Conservation (phyloP, 2,888 invertebrate genomes). For the Muscina levida region DNA sequence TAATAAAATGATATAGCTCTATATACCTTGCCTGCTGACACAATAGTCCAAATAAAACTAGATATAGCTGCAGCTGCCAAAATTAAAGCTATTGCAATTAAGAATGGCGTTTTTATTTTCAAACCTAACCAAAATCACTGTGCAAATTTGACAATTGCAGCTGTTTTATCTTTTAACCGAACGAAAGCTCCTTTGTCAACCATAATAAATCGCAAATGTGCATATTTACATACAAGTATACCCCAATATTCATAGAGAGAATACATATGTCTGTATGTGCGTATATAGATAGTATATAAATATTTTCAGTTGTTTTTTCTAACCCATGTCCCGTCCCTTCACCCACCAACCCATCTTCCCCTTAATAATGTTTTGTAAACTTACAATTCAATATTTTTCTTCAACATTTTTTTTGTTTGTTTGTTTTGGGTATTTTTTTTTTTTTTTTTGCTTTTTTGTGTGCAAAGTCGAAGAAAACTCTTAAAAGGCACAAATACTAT, state of each 20-base stretch:
- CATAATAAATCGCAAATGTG: slow-evolving; percentile 46
- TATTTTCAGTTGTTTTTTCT: no score
- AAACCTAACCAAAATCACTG: no score
- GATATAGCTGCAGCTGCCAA: no score
- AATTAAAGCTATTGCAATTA: no score
- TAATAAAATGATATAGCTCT: no score
- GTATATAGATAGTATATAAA: no score
- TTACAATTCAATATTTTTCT: slow-evolving; percentile 59
- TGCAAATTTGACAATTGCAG: no score
- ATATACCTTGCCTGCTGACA: no score
- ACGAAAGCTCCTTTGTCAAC: slow-evolving; percentile 46
- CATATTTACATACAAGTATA: not conserved
- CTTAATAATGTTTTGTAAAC: slow-evolving; percentile 41
- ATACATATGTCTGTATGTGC: slow-evolving; percentile 40
- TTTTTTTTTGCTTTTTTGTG: not conserved
- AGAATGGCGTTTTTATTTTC: no score
- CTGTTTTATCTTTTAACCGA: no score
- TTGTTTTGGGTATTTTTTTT: slow-evolving; percentile 40
- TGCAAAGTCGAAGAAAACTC: not conserved
- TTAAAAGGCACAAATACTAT: slow-evolving; percentile 45
- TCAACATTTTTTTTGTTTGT: slow-evolving; percentile 3
- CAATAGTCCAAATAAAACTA: no score
- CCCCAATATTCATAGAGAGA: no score
- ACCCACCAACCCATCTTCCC: not conserved
- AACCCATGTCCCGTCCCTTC: not conserved